These are phyloP conservation scores for Procambarus clarkii DNA, from an alignment of 1,140 invertebrate species.

Conservation along the genomic window DNA sequence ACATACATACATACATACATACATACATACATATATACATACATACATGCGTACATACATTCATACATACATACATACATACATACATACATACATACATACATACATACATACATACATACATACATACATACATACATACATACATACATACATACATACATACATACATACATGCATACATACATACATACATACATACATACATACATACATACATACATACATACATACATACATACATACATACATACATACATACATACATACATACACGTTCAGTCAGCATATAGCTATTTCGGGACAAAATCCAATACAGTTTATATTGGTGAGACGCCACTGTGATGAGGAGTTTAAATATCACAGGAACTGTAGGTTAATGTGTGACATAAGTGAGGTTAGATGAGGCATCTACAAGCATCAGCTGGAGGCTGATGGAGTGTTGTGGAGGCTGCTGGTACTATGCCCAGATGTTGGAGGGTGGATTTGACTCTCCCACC, in stretches of 20 bases:
- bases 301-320: too few relatives aligned
- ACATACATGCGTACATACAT: constrained; percentile 11
- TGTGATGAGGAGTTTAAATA: too few relatives aligned
- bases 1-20: constrained; percentile 1
- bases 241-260: constrained; percentile 17
- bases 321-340: too few relatives aligned
- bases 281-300: not conserved
- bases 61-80: constrained; percentile 17
- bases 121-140: constrained; percentile 16
- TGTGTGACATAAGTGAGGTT: too few relatives aligned
- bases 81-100: constrained; percentile 22
- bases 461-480: too few relatives aligned
- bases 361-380: too few relatives aligned
- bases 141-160: constrained; percentile 21
- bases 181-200: constrained; percentile 26
- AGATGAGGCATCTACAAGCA: constrained; percentile 1
- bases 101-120: constrained; percentile 17
- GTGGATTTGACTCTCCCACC: too few relatives aligned
- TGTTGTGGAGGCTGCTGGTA: too few relatives aligned
- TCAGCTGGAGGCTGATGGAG: too few relatives aligned
- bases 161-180: constrained; percentile 23
- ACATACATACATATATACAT: constrained; percentile 13
- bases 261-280: constrained; percentile 10
- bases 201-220: not conserved
- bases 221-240: not conserved